A percentile compares a stretch with the other conserved stretches of the same genome.
Conservation (phyloP, 1,140 invertebrate genomes). For the Hormaphis cornu region DNA sequence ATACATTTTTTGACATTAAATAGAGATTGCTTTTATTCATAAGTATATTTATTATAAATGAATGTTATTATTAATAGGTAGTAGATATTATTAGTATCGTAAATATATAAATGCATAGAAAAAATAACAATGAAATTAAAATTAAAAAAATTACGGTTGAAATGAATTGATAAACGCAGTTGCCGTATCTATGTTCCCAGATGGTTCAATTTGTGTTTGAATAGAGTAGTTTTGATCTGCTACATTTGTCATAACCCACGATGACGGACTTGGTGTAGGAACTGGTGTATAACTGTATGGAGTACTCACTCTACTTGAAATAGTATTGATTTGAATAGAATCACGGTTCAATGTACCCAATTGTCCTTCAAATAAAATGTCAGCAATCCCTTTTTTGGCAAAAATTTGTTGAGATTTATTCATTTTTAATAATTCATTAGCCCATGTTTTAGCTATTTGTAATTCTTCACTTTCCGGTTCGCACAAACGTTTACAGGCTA, state of each 20-base stretch:
- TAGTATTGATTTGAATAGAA: conserved; percentile 35
- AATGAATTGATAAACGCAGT: background rate
- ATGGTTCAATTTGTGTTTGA: background rate
- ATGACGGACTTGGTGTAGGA: background rate
- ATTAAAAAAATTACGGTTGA: background rate
- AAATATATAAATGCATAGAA: background rate
- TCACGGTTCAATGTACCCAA: conserved; percentile 32
- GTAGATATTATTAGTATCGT: background rate
- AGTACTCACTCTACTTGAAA: background rate
- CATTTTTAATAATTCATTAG: conserved; percentile 25
- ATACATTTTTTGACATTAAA: background rate
- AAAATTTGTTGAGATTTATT: conserved; percentile 32
- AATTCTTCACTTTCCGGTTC: background rate
- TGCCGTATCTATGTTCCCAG: background rate
- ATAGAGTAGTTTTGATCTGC: background rate
- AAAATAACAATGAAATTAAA: background rate
- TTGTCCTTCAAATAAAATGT: conserved; percentile 33
- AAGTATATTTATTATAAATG: background rate
- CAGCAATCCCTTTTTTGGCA: conserved; percentile 34
- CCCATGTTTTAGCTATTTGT: background rate
- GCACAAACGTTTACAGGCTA: conserved; percentile 5
- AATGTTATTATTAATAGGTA: background rate
- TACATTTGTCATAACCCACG: background rate
- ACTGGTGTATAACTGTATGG: background rate
- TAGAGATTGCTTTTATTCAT: background rate